Base-by-base conservation (phyloP, 2,113 vertebrate species). In the Equus przewalskii region DNA sequence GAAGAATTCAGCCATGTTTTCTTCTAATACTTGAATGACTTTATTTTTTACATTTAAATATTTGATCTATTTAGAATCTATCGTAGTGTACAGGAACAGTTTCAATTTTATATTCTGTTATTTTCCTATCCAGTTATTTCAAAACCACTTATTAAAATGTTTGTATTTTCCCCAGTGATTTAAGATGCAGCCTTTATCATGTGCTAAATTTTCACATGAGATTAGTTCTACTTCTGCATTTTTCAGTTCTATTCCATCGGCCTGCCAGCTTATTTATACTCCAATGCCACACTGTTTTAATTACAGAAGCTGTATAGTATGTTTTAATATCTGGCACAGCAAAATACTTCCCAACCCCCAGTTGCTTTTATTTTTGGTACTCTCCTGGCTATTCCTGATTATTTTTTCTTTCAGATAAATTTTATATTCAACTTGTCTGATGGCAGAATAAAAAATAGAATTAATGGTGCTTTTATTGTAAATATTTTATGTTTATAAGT, bases 1-100 rank as follows among this genome's bases (percentile, higher is more conserved):
- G 44, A 67, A 94, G 33, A 94, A 80, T 75, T 93, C 73, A 79
- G n/a, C 2, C 24, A 46, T 54, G 9, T 56, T 91, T 97, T 92
- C 1, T 85, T 70, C n/a, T 75, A 93, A 65, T 67, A 92, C 5
- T 64, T 95, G 24, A 65, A 51, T 58, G 12, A 51, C 33, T 88
- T 81, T 75, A 69, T 3, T 70, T 95, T 86, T 72, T 56, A 30
- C 33, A 83, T 67, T 80, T 84, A 80, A 79, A 89, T 90, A 81
- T 76, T 65, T 81, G 0, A 51, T 67, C 5, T 81, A 21, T 58
- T 72, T 72, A 79, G 33, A 90, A 67, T 79, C n/a, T 36, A 30
- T 90, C 16, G 60, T n/a, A 89, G 9, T 41, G 5, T 82, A 49
- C 5, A 79, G 51, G 2, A 36, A 82, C 36, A 64, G 18, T 83